A percentile compares a stretch with the other conserved stretches of the same genome.
These are phyloP conservation scores for Sapajus apella DNA, from an alignment of 2,113 vertebrate species.

Conservation along the genomic window DNA sequence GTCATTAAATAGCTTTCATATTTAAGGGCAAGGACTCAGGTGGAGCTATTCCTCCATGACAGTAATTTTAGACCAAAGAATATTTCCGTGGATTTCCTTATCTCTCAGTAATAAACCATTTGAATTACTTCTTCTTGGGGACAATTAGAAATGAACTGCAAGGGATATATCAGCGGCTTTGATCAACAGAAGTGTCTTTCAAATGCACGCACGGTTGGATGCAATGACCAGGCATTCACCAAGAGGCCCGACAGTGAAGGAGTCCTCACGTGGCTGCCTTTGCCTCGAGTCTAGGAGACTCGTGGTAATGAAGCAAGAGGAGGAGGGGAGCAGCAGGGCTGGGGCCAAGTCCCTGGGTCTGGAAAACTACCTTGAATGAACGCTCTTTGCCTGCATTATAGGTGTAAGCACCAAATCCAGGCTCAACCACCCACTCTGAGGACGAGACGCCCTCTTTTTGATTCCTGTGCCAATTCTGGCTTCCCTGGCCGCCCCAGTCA, in stretches of 20 bases:
- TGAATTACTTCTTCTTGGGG: background rate
- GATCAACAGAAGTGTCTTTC: background rate
- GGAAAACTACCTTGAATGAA: background rate
- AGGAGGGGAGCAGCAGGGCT: rapidly evolving
- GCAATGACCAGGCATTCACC: background rate
- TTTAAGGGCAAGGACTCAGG: rapidly evolving
- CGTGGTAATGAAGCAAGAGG: background rate
- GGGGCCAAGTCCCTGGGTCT: background rate
- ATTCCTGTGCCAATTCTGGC: background rate
- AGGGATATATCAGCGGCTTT: background rate
- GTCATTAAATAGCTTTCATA: background rate
- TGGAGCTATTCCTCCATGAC: background rate
- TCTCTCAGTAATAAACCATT: background rate
- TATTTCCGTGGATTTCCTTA: background rate
- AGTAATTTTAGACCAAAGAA: background rate
- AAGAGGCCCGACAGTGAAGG: background rate
- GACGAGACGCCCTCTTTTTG: background rate
- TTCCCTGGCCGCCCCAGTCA: background rate
- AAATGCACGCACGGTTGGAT: rapidly evolving
- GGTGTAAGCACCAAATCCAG: background rate
- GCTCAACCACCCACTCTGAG: background rate
- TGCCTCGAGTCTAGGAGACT: background rate
- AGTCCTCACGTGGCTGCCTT: no score
- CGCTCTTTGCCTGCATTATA: rapidly evolving
- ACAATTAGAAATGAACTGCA: background rate